A percentile compares a stretch with the other conserved stretches of the same genome.
Evolutionary conservation across 1,140 invertebrate species (phyloP).

Genomic region (Onthophagus taurus): DNA sequence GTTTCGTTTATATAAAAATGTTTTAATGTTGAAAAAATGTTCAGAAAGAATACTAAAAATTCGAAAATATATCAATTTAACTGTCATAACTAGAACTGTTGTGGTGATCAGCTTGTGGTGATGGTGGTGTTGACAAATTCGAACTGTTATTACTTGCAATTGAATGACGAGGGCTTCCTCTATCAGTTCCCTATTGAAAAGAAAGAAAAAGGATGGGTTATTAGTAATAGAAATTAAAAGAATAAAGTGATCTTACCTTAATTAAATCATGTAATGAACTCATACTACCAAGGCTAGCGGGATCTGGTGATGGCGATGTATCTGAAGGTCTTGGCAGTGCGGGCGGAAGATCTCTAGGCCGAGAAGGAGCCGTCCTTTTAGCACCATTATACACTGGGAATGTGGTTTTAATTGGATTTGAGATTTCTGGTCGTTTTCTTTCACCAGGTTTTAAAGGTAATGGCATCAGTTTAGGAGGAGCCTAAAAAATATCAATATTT

Average conservation of each 20-base stretch:
- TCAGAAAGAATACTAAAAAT: no score
- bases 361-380: slow-evolving; percentile 46
- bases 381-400: slow-evolving; percentile 41
- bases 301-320: slow-evolving; percentile 41
- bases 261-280: slow-evolving; percentile 64
- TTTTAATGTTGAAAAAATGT: no score
- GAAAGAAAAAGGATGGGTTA: background rate
- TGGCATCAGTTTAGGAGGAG: slow-evolving; percentile 29
- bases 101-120: slow-evolving; percentile 60
- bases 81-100: slow-evolving; percentile 58
- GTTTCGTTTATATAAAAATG: no score
- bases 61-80: no score
- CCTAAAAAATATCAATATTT: no score
- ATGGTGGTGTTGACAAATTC: slow-evolving; percentile 68
- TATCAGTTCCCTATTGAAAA: slow-evolving; percentile 30
- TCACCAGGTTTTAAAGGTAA: slow-evolving; percentile 34
- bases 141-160: slow-evolving; percentile 75
- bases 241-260: slow-evolving; percentile 33
- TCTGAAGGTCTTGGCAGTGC: slow-evolving; percentile 48
- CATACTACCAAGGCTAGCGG: slow-evolving; percentile 60
- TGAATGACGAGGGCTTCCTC: slow-evolving; percentile 52
- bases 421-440: slow-evolving; percentile 40
- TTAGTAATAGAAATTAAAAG: background rate
- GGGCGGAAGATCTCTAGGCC: slow-evolving; percentile 50
- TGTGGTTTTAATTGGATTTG: slow-evolving; percentile 39